Evolutionary conservation across 2,797 vertebrate species (phyloP).

Genomic region (Chelon labrosus): DNA sequence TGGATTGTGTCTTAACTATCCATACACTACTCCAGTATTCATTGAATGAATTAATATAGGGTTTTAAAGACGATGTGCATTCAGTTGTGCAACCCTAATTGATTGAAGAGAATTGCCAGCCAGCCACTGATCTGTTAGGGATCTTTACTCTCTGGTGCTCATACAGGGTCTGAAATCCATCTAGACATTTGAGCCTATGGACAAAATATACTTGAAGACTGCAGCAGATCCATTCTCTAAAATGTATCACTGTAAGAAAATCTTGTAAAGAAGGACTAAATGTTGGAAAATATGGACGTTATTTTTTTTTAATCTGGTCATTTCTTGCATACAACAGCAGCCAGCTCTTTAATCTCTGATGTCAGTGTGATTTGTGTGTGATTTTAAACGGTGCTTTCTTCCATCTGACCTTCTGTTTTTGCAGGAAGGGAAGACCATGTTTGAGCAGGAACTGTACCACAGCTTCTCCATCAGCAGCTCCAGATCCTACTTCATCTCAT

Average conservation of each 20-base stretch:
- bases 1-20: background rate
- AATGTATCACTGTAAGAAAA: no score
- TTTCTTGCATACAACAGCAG: no score
- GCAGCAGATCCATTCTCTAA: no score
- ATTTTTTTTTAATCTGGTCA: no score
- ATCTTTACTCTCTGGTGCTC: background rate
- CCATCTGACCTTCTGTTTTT: slow-evolving; percentile 23
- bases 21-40: background rate
- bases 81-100: background rate
- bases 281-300: no score
- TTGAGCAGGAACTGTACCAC: slow-evolving; percentile 98
- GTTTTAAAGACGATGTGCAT: background rate
- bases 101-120: background rate
- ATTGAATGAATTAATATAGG: background rate
- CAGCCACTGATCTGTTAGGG: background rate
- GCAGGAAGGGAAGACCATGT: slow-evolving; percentile 94
- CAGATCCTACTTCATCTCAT: slow-evolving; percentile 96
- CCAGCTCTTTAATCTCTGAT: no score
- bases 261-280: no score
- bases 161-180: background rate
- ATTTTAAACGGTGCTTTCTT: background rate
- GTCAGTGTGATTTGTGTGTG: no score
- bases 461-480: slow-evolving; percentile 94
- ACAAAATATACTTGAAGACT: no score
- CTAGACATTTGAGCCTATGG: background rate